Evolutionary conservation across 2,888 invertebrate species (phyloP), one percentile per base, ranked within the genome.

Genomic region (Agrypnus murinus): DNA sequence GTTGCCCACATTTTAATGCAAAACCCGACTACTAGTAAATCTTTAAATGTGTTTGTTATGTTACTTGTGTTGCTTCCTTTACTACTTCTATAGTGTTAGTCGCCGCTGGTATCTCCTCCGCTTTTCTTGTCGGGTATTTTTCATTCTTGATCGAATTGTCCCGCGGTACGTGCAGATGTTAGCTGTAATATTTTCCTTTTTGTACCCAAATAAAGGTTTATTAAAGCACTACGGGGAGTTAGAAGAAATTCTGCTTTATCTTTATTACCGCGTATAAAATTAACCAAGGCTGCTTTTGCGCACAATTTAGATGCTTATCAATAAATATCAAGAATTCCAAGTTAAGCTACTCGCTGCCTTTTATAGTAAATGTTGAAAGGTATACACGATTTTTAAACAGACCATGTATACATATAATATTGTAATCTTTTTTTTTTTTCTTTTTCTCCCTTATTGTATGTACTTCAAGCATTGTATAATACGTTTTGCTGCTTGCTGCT

Each of bases 241-340:
- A 57, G 57, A 45, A 65, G 58, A 58, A 57, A 40, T 64, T 55
- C 32, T 45, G 57, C 38, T 45, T 75, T 74, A 73, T 74, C 76
- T 79, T 79, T 80, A 81, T 79, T 79, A 77, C 77, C 74, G 70
- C 76, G 79, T 77, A 75, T 73, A 74, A 75, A 81, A 82, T 81
- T 79, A 81, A 81, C 77, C 76, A 71, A 77, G 76, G 75, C 75
- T 77, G 80, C 80, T 81, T n/a, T 81, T 81, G 80, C 80, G 80
- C 75, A 75, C 77, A 77, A 78, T 77, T 79, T 80, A 75, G 82
- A 82, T 82, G 78, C 78, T 79, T 81, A 82, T 82, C 81, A 77
- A 80, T 81, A 81, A 81, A 82, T 81, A 81, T 80, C 79, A 78
- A 67, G 80, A 76, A 82, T 81, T 80, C 81, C 80, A 2, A 74